Conservation (phyloP, 2,113 vertebrate species). For the Platanista minor region DNA sequence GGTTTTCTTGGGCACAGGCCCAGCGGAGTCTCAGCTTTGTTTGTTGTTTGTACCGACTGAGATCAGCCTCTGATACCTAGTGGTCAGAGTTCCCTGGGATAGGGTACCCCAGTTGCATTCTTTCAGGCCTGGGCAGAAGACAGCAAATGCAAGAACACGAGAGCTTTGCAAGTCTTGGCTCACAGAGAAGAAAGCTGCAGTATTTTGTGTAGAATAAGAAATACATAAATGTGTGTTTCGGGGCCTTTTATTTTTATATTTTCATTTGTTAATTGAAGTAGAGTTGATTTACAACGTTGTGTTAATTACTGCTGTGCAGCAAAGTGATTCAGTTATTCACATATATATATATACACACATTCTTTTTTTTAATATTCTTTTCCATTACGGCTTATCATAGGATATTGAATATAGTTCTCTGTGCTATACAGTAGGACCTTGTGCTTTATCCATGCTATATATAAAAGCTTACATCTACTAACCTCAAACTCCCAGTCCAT, state of each 20-base stretch:
- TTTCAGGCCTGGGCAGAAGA: not conserved
- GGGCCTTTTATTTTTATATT: not conserved
- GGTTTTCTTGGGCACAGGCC: conserved; percentile 73
- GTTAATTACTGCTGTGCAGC: not conserved
- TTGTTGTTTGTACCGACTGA: conserved; percentile 71
- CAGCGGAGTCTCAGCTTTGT: conserved; percentile 60
- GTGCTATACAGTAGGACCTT: not conserved
- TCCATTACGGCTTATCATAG: not conserved
- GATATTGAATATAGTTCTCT: not conserved
- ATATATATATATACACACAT: not conserved
- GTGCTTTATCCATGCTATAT: not conserved
- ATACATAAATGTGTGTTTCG: not conserved
- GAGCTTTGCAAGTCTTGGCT: not conserved
- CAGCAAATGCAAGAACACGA: not conserved
- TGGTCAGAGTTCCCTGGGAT: conserved; percentile 29
- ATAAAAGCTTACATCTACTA: not conserved
- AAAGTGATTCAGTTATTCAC: not conserved
- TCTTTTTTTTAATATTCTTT: not conserved
- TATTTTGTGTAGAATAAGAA: not conserved
- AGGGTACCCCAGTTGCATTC: not conserved
- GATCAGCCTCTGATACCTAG: conserved; percentile 38
- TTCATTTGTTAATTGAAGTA: not conserved
- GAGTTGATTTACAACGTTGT: not conserved
- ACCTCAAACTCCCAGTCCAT: not conserved
- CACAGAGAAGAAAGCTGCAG: not conserved